Evolutionary conservation across 1,140 invertebrate species (phyloP).

Genomic region (Drosophila pectinifera): DNA sequence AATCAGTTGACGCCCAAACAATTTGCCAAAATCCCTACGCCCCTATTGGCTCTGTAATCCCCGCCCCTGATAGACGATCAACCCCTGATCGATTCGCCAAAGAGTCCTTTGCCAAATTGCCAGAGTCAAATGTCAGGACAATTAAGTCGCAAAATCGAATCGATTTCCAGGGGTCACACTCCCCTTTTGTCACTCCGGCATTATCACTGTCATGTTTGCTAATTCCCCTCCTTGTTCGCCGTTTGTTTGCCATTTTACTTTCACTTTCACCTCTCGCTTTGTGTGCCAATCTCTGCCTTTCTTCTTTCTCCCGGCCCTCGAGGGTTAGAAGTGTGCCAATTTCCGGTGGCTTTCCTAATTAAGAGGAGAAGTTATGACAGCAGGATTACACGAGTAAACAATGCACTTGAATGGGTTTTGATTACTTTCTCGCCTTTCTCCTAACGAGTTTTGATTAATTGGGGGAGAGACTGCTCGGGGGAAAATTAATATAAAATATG

Average conservation of each 20-base stretch:
- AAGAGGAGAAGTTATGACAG: constrained; percentile 73
- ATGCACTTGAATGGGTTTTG: constrained; percentile 21
- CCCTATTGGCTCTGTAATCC: constrained; percentile 23
- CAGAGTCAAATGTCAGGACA: constrained; percentile 79
- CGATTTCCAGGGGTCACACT: constrained; percentile 47
- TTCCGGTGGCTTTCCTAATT: constrained; percentile 57
- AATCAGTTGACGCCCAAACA: constrained; percentile 43
- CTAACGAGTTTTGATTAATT: constrained; percentile 27
- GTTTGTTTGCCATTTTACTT: constrained; percentile 69
- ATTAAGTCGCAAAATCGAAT: constrained; percentile 73
- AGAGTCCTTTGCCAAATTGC: constrained; percentile 59
- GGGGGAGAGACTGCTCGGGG: background rate
- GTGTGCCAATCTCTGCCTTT: constrained; percentile 55
- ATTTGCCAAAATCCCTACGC: constrained; percentile 56
- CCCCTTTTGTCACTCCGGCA: constrained; percentile 53
- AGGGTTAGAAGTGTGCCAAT: constrained; percentile 74
- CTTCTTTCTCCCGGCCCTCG: constrained; percentile 10
- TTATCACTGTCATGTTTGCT: constrained; percentile 81
- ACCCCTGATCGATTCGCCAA: constrained; percentile 66
- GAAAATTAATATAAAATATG: background rate
- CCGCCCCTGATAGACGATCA: constrained; percentile 44
- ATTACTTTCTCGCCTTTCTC: constrained; percentile 34
- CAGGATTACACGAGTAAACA: constrained; percentile 36
- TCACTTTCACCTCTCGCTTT: constrained; percentile 53
- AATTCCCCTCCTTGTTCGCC: constrained; percentile 75